Base-by-base conservation (phyloP, 92 coral and sea anemone species). In the Virgularia gustaviana region DNA sequence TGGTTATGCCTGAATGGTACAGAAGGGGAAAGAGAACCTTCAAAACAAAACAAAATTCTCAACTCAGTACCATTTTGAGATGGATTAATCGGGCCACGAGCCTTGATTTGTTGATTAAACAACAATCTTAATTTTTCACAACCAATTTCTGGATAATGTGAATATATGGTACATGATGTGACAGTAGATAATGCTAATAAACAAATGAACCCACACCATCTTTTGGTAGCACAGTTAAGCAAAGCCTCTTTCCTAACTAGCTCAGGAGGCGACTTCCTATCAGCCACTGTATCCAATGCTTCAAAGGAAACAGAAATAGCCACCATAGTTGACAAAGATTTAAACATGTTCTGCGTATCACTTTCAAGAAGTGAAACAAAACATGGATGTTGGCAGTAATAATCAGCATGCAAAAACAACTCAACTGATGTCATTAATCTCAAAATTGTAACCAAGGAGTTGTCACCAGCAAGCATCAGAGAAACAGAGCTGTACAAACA, bases 371-470 rank as follows among this genome's bases (percentile, higher is more conserved):
- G 11, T 0, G 60, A 16, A 25, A 12, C 16, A 53, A 53, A 53
- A 53, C 60, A 53, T 13, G 60, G 60, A 53, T 53, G 60, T 3
- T 53, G 16, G 10, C 23, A 18, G 3, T 53, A 53, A 53, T 16
- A 53, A 53, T 6, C 60, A 1, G 60, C 60, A 6, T 53, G 28
- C 23, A 23, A 53, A 53, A 13, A 53, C 28, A 1, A 23, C 23
- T 53, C 60, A 10, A 53, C 28, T 16, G 60, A 53, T 1, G 60
- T 53, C 60, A 53, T 53, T 25, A 53, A 28, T 53, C 60, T 53
- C 60, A 53, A 23, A 1, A 13, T 23, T 11, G 0, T 53, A 53
- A 53, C 60, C 28, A 53, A 15, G 23, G 60, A 53, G 60, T 53
- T 53, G 60, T 53, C 60, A 13, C 60, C 60, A 53, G 23, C 60